Base-by-base conservation (phyloP, 1,140 invertebrate species). In the Neuroterus valhalla region DNA sequence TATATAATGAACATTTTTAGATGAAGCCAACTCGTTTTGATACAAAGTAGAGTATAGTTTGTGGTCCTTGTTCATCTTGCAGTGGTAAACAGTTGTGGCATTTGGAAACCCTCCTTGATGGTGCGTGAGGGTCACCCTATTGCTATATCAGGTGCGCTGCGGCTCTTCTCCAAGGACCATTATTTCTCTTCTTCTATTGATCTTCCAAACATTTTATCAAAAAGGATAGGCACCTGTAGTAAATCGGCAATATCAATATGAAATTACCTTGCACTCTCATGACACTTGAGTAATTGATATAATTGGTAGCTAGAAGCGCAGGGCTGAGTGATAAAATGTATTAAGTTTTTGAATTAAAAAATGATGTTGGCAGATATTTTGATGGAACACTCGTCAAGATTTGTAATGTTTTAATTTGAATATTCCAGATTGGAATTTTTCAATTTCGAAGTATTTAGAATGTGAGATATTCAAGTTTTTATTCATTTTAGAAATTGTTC, bases 71-170 rank as follows among this genome's bases (percentile, higher is more conserved):
- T 62, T 62, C 55, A 23, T 62, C 31, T 38, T 62, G 55, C 21
- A 62, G 23, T 62, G 55, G 26, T 62, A 62, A 62, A 62, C 55
- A 62, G 55, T 38, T n/a, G 55, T 38, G n/a, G 55, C 14, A 62
- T 62, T 38, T 23, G n/a, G n/a, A n/a, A 38, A 62, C 55, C 55
- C 55, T 62, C 55, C 55, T 62, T 38, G 55, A 38, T 62, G 21
- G 55, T 23, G 55, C 23, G 31, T 31, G 31, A 62, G 55, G 55
- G 55, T 62, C 21, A 62, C 11, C 14, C 14, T 31, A 2, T 19
- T 31, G 15, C 31, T 38, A 38, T 38, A 38, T 0, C 15, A 14
- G 55, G 55, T n/a, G 23, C 11, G 55, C n/a, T 62, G 3, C 11
- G 14, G 12, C 26, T 62, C 14, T 62, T 31, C 55, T 50, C 55